A percentile compares a stretch with the other conserved stretches of the same genome.
Conservation (phyloP, 1,140 invertebrate species). For the Pygmarrhopalites habei region DNA sequence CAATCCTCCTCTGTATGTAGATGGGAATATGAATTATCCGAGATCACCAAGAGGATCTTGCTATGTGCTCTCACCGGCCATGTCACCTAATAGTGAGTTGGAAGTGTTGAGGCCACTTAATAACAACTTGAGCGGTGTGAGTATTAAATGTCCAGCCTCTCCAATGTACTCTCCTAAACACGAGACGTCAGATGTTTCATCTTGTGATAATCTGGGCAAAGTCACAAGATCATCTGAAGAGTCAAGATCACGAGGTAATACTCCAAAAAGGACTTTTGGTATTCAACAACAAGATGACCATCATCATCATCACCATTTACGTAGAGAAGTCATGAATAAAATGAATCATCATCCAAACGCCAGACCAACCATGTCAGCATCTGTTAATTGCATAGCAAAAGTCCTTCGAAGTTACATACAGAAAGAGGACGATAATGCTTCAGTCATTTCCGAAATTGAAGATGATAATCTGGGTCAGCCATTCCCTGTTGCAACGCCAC, state of each 20-base stretch:
- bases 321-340: too few species aligned
- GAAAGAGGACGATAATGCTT: slow-evolving; percentile 51
- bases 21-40: slow-evolving; percentile 11
- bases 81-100: slow-evolving; percentile 17
- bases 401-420: slow-evolving; percentile 54
- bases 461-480: slow-evolving; percentile 56
- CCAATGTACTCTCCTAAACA: slow-evolving; percentile 15
- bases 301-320: background rate
- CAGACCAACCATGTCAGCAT: slow-evolving; percentile 12
- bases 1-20: too few species aligned
- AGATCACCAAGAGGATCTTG: slow-evolving; percentile 15
- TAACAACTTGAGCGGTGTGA: slow-evolving; percentile 10
- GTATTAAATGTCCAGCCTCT: slow-evolving; percentile 7
- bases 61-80: slow-evolving; percentile 16
- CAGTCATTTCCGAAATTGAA: slow-evolving; percentile 54
- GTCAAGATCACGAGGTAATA: background rate
- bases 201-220: too few species aligned
- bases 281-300: background rate
- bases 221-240: too few species aligned
- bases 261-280: background rate
- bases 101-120: slow-evolving; percentile 25
- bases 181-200: too few species aligned
- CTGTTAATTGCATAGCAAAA: slow-evolving; percentile 48
- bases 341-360: background rate
- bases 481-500: slow-evolving; percentile 60